phyloP scores from a whole-genome alignment of 2,888 invertebrate genomes.

The Trachelus stipa region DNA sequence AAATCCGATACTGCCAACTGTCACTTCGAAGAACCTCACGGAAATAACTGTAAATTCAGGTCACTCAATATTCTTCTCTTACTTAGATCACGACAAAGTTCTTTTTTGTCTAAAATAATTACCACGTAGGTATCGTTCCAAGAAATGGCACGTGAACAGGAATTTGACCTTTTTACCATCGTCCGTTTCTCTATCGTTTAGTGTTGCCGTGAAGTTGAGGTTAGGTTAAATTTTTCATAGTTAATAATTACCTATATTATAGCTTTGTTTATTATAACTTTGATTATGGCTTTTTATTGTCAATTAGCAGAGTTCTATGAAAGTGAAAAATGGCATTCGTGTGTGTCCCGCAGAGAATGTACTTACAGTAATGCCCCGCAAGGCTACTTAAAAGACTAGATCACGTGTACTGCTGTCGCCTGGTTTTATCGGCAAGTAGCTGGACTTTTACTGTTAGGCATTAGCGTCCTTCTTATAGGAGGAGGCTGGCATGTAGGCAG shows the following conservation, averaged over 20 bases:
- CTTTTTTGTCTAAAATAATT: background rate
- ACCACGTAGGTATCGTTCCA: background rate
- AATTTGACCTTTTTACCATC: background rate
- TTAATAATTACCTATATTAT: background rate
- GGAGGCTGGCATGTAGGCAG: background rate
- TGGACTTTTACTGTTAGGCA: constrained; percentile 54
- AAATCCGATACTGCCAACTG: background rate
- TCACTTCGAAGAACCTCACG: background rate
- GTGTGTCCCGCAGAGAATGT: background rate
- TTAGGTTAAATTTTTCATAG: background rate
- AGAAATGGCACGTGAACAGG: background rate
- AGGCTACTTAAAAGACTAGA: background rate
- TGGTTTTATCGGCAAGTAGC: constrained; percentile 47
- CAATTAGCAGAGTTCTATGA: background rate
- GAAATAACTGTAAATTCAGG: background rate
- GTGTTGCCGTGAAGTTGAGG: background rate
- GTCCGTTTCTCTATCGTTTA: background rate
- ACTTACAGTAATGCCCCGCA: background rate
- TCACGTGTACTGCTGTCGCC: constrained; percentile 19
- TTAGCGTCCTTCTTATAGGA: background rate
- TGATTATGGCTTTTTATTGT: background rate
- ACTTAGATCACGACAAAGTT: background rate
- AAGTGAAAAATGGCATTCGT: background rate
- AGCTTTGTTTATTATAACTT: too few species aligned
- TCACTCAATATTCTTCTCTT: background rate